A percentile compares a stretch with the other conserved stretches of the same genome.
Evolutionary conservation across 2,888 invertebrate genomes (phyloP).

Genomic region (Dicranocentrus wangi): DNA sequence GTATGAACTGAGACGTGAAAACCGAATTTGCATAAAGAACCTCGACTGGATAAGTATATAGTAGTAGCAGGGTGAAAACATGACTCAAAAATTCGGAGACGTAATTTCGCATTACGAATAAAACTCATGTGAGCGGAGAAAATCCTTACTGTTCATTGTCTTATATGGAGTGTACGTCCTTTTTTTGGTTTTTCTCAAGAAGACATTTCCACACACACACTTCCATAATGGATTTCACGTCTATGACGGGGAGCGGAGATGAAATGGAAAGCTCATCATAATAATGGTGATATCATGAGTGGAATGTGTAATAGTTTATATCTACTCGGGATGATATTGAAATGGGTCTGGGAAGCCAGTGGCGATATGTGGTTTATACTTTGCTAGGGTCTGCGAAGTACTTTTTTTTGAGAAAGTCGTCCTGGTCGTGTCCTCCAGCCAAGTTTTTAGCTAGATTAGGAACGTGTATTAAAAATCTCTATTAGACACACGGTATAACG

Average conservation of each 20-base stretch:
- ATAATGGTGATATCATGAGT: constrained; percentile 8
- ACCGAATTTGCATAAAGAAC: neutral
- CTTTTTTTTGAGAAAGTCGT: neutral
- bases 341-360: neutral
- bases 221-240: neutral
- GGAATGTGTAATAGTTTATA: constrained; percentile 6
- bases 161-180: no score
- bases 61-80: neutral
- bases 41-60: neutral
- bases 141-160: no score
- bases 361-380: constrained; percentile 8
- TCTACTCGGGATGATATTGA: constrained; percentile 3
- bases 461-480: neutral
- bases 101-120: no score
- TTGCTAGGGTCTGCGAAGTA: no score
- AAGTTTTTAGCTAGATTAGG: neutral
- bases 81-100: no score
- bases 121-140: no score
- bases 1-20: neutral
- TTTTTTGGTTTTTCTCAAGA: no score
- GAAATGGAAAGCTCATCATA: constrained; percentile 20
- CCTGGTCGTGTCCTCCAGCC: neutral
- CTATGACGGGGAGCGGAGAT: neutral
- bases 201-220: no score
- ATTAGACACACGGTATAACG: no score